phyloP scores from a whole-genome alignment of 2,113 vertebrate genomes.

The Gasterosteus aculeatus region DNA sequence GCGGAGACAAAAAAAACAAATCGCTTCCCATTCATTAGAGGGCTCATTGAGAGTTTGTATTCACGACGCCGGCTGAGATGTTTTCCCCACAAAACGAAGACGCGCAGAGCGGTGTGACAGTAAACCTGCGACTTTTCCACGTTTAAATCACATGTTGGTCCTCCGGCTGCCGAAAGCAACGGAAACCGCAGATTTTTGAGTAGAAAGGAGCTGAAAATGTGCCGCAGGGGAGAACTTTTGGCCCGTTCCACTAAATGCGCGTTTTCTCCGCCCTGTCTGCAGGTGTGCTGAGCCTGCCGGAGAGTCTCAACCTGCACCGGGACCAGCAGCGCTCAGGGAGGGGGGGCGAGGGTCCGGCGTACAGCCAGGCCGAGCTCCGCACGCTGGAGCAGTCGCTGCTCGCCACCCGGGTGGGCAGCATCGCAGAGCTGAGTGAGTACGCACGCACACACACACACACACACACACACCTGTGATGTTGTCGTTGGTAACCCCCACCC shows the following conservation, averaged over 20 bases:
- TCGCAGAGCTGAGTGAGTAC: conserved; percentile 95
- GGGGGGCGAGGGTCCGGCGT: conserved; percentile 85
- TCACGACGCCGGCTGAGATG: background rate
- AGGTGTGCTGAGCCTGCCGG: conserved; percentile 95
- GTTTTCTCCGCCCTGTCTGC: conserved; percentile 7
- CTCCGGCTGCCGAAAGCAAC: background rate
- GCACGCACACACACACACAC: background rate
- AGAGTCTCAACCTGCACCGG: conserved; percentile 92
- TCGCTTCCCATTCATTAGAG: background rate
- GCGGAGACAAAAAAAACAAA: background rate
- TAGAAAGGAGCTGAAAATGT: background rate
- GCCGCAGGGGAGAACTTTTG: background rate
- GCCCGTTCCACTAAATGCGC: background rate
- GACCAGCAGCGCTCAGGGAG: conserved; percentile 90
- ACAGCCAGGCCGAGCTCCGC: conserved; percentile 92
- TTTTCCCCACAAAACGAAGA: background rate
- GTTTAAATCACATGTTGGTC: conserved; percentile 36
- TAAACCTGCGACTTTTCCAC: conserved; percentile 13
- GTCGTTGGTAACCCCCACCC: background rate
- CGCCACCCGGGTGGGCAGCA: conserved; percentile 94
- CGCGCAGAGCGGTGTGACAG: background rate
- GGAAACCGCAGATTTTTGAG: conserved; percentile 23
- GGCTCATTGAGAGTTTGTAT: background rate
- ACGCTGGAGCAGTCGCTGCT: conserved; percentile 95
- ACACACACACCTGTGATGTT: background rate